A percentile compares a stretch with the other conserved stretches of the same genome.
These are phyloP conservation scores for Selenia dentaria DNA, from an alignment of 2,888 invertebrate genomes.

Conservation along the genomic window DNA sequence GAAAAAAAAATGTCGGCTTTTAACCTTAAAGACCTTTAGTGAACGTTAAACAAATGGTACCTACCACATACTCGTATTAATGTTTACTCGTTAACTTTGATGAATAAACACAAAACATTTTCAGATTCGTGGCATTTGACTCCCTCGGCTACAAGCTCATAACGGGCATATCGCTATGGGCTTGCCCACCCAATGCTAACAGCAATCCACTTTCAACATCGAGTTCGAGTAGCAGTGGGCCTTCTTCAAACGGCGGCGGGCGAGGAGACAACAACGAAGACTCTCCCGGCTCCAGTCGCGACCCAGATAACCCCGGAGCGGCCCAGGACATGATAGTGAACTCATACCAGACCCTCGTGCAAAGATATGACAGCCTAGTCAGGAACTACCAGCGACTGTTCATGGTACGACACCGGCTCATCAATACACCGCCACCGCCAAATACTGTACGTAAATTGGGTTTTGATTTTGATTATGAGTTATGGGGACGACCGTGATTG, in stretches of 20 bases:
- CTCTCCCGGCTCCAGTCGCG: slow-evolving; percentile 25
- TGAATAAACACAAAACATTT: slow-evolving; percentile 37
- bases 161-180: slow-evolving; percentile 89
- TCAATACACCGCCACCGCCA: slow-evolving; percentile 66
- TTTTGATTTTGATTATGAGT: slow-evolving; percentile 28
- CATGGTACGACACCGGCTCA: slow-evolving; percentile 74
- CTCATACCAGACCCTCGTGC: slow-evolving; percentile 78
- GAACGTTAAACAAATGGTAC: too few relatives aligned
- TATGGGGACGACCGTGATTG: slow-evolving; percentile 3
- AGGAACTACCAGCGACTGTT: slow-evolving; percentile 79
- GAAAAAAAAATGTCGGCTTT: too few relatives aligned
- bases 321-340: slow-evolving; percentile 75
- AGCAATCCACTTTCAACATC: slow-evolving; percentile 52
- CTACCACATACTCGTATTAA: too few relatives aligned
- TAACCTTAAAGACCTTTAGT: too few relatives aligned
- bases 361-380: slow-evolving; percentile 78
- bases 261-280: background rate
- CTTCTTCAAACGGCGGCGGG: slow-evolving; percentile 33
- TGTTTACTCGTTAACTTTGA: too few relatives aligned
- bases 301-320: slow-evolving; percentile 52
- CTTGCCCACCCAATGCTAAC: slow-evolving; percentile 39
- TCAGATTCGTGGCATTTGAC: slow-evolving; percentile 93
- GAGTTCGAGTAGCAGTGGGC: slow-evolving; percentile 40
- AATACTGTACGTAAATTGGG: slow-evolving; percentile 59
- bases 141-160: slow-evolving; percentile 91